A percentile compares a stretch with the other conserved stretches of the same genome.
phyloP scores from a whole-genome alignment of 2,888 invertebrate genomes.

The Cyclophora albipunctata region DNA sequence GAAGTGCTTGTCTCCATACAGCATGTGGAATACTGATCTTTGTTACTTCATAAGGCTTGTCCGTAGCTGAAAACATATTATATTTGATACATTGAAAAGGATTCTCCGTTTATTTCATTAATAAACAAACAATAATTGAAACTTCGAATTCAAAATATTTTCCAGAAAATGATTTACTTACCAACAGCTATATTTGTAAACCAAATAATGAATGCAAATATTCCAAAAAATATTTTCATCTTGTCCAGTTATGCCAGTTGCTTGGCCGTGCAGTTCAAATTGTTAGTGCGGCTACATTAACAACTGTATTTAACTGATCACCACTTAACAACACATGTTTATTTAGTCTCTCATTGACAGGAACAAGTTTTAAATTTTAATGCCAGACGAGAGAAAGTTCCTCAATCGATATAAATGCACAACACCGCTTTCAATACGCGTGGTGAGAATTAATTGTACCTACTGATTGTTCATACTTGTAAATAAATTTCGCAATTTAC shows the following conservation, averaged over 20 bases:
- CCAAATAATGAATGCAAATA: no score
- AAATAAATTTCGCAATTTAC: no score
- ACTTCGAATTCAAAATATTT: no score
- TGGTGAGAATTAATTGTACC: conserved; percentile 31
- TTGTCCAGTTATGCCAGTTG: conserved; percentile 19
- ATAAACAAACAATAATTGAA: no score
- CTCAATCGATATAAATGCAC: conserved; percentile 39
- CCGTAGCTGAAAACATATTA: conserved; percentile 17
- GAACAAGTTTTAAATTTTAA: conserved; percentile 73
- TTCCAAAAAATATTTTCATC: not conserved
- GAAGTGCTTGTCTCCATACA: conserved; percentile 53
- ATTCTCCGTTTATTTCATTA: not conserved
- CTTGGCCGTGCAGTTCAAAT: conserved; percentile 47
- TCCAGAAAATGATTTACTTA: conserved; percentile 16
- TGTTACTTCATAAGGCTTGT: conserved; percentile 46
- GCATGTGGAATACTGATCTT: conserved; percentile 47
- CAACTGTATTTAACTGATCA: conserved; percentile 60
- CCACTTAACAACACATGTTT: conserved; percentile 49
- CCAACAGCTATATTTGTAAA: conserved; percentile 23
- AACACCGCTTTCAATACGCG: conserved; percentile 54
- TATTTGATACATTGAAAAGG: conserved; percentile 1
- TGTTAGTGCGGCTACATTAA: conserved; percentile 46
- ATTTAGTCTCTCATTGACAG: conserved; percentile 50
- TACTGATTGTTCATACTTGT: conserved; percentile 1
- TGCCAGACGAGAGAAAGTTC: conserved; percentile 60